These are phyloP conservation scores for Diachasmimorpha longicaudata DNA, from an alignment of 1,140 invertebrate species.

Conservation along the genomic window DNA sequence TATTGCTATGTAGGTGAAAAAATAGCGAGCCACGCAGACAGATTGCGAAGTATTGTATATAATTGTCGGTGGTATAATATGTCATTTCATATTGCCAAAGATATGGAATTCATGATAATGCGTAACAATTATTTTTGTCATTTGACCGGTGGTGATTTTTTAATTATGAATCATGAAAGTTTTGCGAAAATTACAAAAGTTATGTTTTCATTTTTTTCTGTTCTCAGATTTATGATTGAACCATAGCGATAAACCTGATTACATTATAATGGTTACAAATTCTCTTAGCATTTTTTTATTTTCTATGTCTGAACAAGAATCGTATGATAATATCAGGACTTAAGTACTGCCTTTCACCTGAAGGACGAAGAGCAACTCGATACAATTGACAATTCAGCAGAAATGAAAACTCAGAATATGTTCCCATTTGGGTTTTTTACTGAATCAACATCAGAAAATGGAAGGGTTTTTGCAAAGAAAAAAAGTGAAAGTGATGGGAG, in stretches of 20 bases:
- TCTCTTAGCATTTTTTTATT: too few relatives aligned
- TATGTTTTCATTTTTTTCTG: conserved; percentile 6
- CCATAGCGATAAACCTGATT: background rate
- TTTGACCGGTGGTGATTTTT: background rate
- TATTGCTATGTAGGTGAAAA: background rate
- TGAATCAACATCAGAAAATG: too few relatives aligned
- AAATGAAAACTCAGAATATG: too few relatives aligned
- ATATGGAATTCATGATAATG: conserved; percentile 5
- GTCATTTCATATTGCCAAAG: background rate
- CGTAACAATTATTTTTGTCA: background rate
- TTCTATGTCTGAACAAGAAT: too few relatives aligned
- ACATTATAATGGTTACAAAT: too few relatives aligned
- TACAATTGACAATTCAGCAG: too few relatives aligned
- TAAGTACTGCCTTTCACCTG: too few relatives aligned
- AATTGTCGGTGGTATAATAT: conserved; percentile 19
- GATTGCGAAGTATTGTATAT: background rate
- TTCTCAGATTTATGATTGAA: background rate
- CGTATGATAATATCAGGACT: too few relatives aligned
- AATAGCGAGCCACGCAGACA: background rate
- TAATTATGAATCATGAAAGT: conserved; percentile 2
- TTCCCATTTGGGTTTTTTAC: too few relatives aligned
- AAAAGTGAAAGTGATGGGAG: too few relatives aligned
- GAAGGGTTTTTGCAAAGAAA: too few relatives aligned
- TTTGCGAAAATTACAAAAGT: background rate
- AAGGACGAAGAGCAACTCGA: too few relatives aligned